These are phyloP conservation scores for Microplitis deprimator DNA, from an alignment of 2,888 invertebrate genomes.

Conservation along the genomic window DNA sequence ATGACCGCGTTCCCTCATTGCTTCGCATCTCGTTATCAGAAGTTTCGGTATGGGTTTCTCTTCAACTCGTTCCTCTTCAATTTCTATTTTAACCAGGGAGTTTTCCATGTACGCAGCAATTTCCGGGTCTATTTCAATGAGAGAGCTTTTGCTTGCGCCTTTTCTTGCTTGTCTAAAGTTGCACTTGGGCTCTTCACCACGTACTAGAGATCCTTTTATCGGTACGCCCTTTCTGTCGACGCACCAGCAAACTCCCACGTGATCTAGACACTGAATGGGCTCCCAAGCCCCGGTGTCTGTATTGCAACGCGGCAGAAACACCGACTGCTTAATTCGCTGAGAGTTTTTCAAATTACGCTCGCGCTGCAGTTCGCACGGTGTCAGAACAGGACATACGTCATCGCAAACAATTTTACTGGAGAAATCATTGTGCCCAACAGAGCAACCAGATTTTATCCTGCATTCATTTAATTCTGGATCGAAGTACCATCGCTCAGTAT, in stretches of 20 bases:
- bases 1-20: conserved; percentile 72
- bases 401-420: conserved; percentile 85
- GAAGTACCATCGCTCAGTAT: conserved; percentile 79
- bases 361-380: conserved; percentile 84
- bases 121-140: conserved; percentile 56
- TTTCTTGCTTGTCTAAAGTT: conserved; percentile 85
- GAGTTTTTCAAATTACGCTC: conserved; percentile 84
- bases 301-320: conserved; percentile 85
- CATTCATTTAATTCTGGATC: conserved; percentile 85
- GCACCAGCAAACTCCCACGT: conserved; percentile 89
- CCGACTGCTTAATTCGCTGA: conserved; percentile 80
- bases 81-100: conserved; percentile 55
- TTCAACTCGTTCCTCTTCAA: conserved; percentile 41
- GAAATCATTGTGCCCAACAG: conserved; percentile 89
- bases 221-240: conserved; percentile 87
- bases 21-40: conserved; percentile 75
- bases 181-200: conserved; percentile 83
- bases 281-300: conserved; percentile 83
- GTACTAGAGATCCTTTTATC: conserved; percentile 83
- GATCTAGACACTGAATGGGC: conserved; percentile 84
- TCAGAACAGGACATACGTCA: conserved; percentile 86
- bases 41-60: conserved; percentile 65
- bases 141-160: conserved; percentile 55
- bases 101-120: conserved; percentile 63
- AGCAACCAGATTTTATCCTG: conserved; percentile 81